Evolutionary conservation across 2,888 invertebrate species (phyloP).

Genomic region (Arrhopalites spinosus): DNA sequence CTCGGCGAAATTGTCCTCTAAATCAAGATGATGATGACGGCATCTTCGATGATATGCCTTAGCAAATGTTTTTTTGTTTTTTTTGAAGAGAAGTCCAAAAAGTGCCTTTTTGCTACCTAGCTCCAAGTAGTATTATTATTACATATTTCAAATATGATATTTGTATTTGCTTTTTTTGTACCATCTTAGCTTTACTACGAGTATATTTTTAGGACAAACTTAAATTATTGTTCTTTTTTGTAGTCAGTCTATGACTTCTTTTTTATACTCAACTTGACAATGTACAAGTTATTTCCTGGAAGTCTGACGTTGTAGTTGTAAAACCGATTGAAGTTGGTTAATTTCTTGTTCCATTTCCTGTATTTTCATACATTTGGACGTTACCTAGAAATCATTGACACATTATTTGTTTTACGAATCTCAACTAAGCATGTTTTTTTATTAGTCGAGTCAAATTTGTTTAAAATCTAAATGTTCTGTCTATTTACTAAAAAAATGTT

Average conservation of each 20-base stretch:
- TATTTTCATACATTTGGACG: conserved; percentile 36
- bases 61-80: too few relatives aligned
- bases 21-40: conserved; percentile 32
- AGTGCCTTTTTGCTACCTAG: not conserved
- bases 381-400: conserved; percentile 12
- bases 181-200: not conserved
- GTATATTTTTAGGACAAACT: too few relatives aligned
- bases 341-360: conserved; percentile 15
- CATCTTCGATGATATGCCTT: not conserved
- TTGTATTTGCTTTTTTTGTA: not conserved
- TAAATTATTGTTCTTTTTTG: too few relatives aligned
- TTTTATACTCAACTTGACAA: too few relatives aligned
- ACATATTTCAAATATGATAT: too few relatives aligned
- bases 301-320: not conserved
- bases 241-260: too few relatives aligned
- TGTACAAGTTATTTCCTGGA: not conserved
- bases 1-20: conserved; percentile 59
- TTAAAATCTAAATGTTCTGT: too few relatives aligned
- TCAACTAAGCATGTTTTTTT: too few relatives aligned
- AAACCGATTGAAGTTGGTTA: not conserved
- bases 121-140: not conserved
- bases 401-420: conserved; percentile 9
- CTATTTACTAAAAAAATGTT: too few relatives aligned
- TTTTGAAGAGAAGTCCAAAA: not conserved
- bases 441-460: too few relatives aligned